Conservation (phyloP, 1,140 invertebrate species). For the Mya arenaria region DNA sequence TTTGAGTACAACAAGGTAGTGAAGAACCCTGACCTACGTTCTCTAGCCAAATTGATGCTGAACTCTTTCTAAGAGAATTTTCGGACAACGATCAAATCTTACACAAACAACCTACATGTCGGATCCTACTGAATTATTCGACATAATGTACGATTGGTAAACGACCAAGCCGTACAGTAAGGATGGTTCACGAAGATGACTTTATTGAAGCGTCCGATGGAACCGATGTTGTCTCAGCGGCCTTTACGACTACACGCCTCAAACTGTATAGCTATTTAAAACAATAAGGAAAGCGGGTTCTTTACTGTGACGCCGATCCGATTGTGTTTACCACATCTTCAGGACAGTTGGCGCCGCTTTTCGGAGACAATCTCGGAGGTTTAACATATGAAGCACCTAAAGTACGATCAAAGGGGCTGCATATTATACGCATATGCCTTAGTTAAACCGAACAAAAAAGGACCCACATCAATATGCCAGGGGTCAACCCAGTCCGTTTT, state of each 20-base stretch:
- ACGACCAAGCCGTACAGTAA: too few relatives aligned
- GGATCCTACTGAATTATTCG: not conserved
- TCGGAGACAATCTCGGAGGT: not conserved
- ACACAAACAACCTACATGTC: constrained; percentile 31
- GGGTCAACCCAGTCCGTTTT: too few relatives aligned
- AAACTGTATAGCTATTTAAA: not conserved
- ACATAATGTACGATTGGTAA: too few relatives aligned
- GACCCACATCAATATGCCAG: too few relatives aligned
- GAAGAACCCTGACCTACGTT: constrained; percentile 74
- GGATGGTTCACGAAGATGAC: too few relatives aligned
- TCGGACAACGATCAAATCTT: constrained; percentile 57
- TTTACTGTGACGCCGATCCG: not conserved
- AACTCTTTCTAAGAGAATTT: constrained; percentile 72
- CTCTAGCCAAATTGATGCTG: constrained; percentile 65
- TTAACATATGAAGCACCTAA: too few relatives aligned
- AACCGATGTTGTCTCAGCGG: too few relatives aligned
- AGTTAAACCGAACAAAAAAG: too few relatives aligned
- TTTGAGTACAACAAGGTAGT: constrained; percentile 75
- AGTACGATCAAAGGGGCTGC: too few relatives aligned
- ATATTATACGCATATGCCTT: too few relatives aligned
- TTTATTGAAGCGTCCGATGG: too few relatives aligned
- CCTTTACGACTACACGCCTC: too few relatives aligned
- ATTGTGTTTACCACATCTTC: not conserved
- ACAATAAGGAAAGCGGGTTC: not conserved
- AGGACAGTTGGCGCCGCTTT: not conserved